Evolutionary conservation across 1,140 invertebrate species (phyloP), one percentile per base, ranked within the genome.

Genomic region (Cotesia chilonis): DNA sequence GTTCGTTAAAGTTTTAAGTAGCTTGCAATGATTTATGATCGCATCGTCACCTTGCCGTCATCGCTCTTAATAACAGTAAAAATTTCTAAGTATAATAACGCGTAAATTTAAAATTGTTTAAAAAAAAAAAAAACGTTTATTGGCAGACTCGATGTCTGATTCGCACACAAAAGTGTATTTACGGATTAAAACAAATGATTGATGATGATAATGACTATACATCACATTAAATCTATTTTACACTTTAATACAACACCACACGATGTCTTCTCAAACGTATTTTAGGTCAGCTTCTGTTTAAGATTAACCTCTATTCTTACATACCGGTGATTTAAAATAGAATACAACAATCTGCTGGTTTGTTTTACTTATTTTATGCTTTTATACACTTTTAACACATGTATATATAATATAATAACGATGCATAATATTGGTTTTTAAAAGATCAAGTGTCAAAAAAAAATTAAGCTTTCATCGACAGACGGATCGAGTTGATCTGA

Each of bases 241-340:
- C 78, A 75, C 75, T 74, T 63, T 70, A 72, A 75, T 76, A 47
- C 41, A 47, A 47, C 41, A 47, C 41, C 75, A 74, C 77, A 79
- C 77, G 81, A 82, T 77, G 75, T 77, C 73, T 47, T 67, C 59
- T 51, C 38, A 63, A 52, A 52, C 79, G 84, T 84, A 85, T 86
- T 85, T 80, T 82, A 78, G 79, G 75, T 59, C 77, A 81, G 76
- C 76, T 78, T 82, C 82, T 78, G 73, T 17, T 73, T 77, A 83
- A 84, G 81, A 84, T 84, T 85, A 84, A 84, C 80, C 81, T 83
- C 78, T 84, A 79, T 81, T 80, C 72, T 78, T 76, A 80, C 78
- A 80, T 83, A 80, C 81, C 80, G 17, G 57, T 76, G 51, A 80
- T 75, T 80, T 82, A 84, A 84, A 85, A 84, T 85, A 85, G 81